These are phyloP conservation scores for Acropora tenuis DNA, from an alignment of 64 coral and sea anemone genomes.

Conservation along the genomic window DNA sequence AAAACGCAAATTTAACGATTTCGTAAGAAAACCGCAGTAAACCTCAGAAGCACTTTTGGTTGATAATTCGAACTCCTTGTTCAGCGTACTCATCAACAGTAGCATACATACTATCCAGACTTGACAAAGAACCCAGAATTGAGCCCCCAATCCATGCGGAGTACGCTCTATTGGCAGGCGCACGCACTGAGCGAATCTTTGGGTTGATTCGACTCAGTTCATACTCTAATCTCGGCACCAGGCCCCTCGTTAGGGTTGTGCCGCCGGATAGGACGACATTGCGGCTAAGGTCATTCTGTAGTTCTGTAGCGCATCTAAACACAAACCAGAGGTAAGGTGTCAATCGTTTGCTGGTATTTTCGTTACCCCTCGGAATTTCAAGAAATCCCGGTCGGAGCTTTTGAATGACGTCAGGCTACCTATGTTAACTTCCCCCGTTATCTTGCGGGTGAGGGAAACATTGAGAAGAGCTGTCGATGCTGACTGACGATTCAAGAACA, in stretches of 20 bases:
- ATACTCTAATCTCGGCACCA: slow-evolving; percentile 75
- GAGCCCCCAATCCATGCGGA: slow-evolving; percentile 94
- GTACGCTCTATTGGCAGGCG: slow-evolving; percentile 79
- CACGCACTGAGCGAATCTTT: slow-evolving; percentile 63
- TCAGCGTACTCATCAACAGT: slow-evolving; percentile 94
- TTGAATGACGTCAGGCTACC: too few species aligned
- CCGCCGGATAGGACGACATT: slow-evolving; percentile 87
- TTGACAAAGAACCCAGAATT: slow-evolving; percentile 78
- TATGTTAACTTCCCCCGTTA: too few species aligned
- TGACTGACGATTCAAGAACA: too few species aligned
- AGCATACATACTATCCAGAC: slow-evolving; percentile 76
- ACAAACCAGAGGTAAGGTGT: neutral
- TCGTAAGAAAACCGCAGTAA: too few species aligned
- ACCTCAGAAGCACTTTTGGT: slow-evolving; percentile 85
- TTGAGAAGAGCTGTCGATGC: too few species aligned
- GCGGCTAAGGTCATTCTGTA: slow-evolving; percentile 64
- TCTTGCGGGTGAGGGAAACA: too few species aligned
- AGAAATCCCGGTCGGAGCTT: too few species aligned
- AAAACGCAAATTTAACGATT: neutral
- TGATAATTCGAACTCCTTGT: slow-evolving; percentile 72
- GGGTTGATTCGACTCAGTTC: slow-evolving; percentile 82
- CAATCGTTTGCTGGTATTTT: too few species aligned
- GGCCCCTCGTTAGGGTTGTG: slow-evolving; percentile 76
- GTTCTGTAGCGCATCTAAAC: slow-evolving; percentile 75
- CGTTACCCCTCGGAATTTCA: too few species aligned